Conservation (phyloP, 2,888 invertebrate species). For the Cylloceria caligata region DNA sequence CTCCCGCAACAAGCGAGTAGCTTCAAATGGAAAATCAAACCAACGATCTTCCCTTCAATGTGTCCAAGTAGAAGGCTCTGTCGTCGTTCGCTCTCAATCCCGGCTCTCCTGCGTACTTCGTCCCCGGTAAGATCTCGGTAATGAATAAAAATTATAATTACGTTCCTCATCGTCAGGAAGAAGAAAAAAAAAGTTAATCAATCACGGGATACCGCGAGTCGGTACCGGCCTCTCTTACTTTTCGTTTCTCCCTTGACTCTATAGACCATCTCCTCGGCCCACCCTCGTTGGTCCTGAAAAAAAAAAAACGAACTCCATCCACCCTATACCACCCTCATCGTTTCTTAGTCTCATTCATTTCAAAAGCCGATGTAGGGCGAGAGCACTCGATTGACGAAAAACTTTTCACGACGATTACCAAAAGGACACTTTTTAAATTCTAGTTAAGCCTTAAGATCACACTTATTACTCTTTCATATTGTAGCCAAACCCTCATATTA, state of each 20-base stretch:
- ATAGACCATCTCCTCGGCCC: slow-evolving; percentile 55
- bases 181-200: slow-evolving; percentile 81
- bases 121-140: slow-evolving; percentile 73
- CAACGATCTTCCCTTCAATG: slow-evolving; percentile 70
- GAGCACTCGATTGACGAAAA: slow-evolving; percentile 60
- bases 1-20: slow-evolving; percentile 83
- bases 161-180: slow-evolving; percentile 79
- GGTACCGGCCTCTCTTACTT: slow-evolving; percentile 52
- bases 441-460: not conserved
- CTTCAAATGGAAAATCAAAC: slow-evolving; percentile 82
- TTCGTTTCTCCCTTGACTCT: slow-evolving; percentile 58
- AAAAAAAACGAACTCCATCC: slow-evolving; percentile 52
- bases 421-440: slow-evolving; percentile 26
- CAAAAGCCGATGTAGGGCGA: slow-evolving; percentile 48
- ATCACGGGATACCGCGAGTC: slow-evolving; percentile 78
- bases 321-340: slow-evolving; percentile 48
- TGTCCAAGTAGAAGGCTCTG: slow-evolving; percentile 59
- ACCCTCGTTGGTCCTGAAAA: slow-evolving; percentile 35
- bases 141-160: slow-evolving; percentile 85
- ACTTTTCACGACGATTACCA: slow-evolving; percentile 60
- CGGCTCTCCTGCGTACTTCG: slow-evolving; percentile 16
- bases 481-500: not conserved
- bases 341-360: slow-evolving; percentile 63
- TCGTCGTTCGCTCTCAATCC: slow-evolving; percentile 37
- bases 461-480: not conserved